Evolutionary conservation across 2,797 vertebrate genomes (phyloP), one percentile per base, ranked within the genome.

Genomic region (Pseudomugil tenellus): DNA sequence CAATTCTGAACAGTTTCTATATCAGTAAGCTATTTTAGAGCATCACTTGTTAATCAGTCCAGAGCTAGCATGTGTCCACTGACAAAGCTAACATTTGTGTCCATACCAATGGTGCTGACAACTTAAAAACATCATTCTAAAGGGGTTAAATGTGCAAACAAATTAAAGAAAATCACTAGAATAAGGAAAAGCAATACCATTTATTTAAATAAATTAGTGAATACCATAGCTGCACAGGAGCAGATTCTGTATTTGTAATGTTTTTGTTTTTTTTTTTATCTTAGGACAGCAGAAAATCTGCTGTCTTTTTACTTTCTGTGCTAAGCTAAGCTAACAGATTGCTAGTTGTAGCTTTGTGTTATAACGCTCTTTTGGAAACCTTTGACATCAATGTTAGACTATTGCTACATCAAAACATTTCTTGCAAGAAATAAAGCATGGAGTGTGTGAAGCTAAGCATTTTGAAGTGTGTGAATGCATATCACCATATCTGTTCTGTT

Each of bases 331-430:
- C 37, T 39, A 39, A 39, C 14, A 31, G 35, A 12, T 29, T 56
- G 63, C 63, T 66, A 16, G 53, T 12, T 29, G 4, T n/a, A 2
- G 29, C 31, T 35, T 25, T 11, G n/a, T 23, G 23, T 13, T 35
- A 5, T 23, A 25, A 25, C 46, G 1, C 21, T n/a, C n/a, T 28
- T 29, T 26, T 21, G 9, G 23, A 39, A 52, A 41, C 19, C 3
- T 25, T 0, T 58, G 32, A 39, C 55, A 57, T 58, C 37, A 63
- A 52, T 51, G 21, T 46, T 19, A 32, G 41, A 53, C 46, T 65
- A n/a, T 43, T 53, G 43, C 55, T 37, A 2, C 34, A 53, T 19
- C n/a, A 65, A 32, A 67, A 67, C 49, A 43, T 29, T 55, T 77
- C 51, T 49, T 54, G 56, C 35, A 49, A 35, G 31, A 49, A 51